These are phyloP conservation scores for Mandrillus leucophaeus DNA, from an alignment of 2,113 vertebrate genomes.

Conservation along the genomic window DNA sequence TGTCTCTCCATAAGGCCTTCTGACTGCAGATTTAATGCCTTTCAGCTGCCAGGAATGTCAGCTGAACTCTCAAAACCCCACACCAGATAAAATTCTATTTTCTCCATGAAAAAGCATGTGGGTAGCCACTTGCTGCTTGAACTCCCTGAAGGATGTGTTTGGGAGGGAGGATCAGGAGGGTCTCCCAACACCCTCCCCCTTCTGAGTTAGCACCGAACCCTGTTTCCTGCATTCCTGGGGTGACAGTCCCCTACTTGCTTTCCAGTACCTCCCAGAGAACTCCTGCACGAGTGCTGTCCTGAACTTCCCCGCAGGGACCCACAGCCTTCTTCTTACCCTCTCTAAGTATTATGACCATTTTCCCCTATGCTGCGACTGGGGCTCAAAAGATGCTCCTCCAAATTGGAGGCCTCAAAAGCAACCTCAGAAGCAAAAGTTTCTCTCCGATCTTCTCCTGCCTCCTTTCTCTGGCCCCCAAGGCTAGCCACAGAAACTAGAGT, in stretches of 20 bases:
- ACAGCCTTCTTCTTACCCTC: neutral
- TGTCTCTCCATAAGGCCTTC: neutral
- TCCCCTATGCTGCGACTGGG: neutral
- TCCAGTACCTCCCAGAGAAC: neutral
- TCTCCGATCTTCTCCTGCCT: neutral
- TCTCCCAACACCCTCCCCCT: neutral
- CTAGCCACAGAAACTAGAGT: neutral
- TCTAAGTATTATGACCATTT: neutral
- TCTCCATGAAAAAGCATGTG: neutral
- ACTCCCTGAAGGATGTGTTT: neutral
- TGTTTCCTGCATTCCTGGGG: neutral
- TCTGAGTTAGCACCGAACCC: neutral
- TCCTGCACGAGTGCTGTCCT: neutral
- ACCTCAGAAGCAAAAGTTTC: neutral
- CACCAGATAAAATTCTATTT: neutral
- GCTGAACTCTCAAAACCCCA: neutral
- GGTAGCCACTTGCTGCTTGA: neutral
- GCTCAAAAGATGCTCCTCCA: neutral
- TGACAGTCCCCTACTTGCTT: neutral
- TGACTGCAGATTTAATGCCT: fast-evolving
- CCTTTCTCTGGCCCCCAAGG: neutral
- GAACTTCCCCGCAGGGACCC: fast-evolving
- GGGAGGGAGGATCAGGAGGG: neutral
- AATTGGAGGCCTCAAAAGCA: neutral
- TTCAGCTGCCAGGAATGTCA: neutral